These are phyloP conservation scores for Dolomedes plantarius DNA, from an alignment of 2,888 invertebrate species.

Conservation along the genomic window DNA sequence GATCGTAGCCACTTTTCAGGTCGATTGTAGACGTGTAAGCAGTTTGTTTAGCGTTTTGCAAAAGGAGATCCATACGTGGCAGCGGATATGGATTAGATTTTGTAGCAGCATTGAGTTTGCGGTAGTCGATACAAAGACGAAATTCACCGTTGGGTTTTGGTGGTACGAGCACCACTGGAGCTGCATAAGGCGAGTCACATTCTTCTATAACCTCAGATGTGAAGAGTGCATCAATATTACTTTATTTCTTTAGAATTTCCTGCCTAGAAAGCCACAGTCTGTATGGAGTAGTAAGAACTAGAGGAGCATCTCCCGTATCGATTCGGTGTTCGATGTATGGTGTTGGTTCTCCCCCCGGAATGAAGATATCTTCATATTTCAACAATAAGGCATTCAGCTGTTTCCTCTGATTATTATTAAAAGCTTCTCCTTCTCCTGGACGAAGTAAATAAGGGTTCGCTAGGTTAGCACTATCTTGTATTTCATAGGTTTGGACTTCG, in stretches of 20 bases:
- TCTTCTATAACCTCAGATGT: background rate
- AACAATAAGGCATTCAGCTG: background rate
- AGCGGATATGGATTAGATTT: conserved; percentile 3
- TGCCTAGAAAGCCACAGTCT: background rate
- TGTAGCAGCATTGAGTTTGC: conserved; percentile 14
- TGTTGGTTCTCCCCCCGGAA: background rate
- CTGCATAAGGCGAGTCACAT: conserved; percentile 14
- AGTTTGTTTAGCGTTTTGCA: background rate
- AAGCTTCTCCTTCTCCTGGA: background rate
- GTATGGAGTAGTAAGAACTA: background rate
- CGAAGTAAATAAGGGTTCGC: too few relatives aligned
- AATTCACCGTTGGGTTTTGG: background rate
- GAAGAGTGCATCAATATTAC: conserved; percentile 12
- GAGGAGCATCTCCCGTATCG: background rate
- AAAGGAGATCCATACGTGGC: conserved; percentile 6
- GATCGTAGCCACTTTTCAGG: conserved; percentile 27
- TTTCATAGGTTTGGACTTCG: too few relatives aligned
- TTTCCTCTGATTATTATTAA: background rate
- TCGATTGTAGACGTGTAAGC: conserved; percentile 51
- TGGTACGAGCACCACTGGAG: conserved; percentile 8
- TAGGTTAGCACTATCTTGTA: too few relatives aligned
- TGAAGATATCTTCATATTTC: background rate
- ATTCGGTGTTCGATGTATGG: background rate
- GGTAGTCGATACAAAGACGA: conserved; percentile 21
- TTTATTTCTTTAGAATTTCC: conserved; percentile 4